A percentile compares a stretch with the other conserved stretches of the same genome.
phyloP scores from a whole-genome alignment of 2,888 invertebrate species.

The Drosophila histrio region DNA sequence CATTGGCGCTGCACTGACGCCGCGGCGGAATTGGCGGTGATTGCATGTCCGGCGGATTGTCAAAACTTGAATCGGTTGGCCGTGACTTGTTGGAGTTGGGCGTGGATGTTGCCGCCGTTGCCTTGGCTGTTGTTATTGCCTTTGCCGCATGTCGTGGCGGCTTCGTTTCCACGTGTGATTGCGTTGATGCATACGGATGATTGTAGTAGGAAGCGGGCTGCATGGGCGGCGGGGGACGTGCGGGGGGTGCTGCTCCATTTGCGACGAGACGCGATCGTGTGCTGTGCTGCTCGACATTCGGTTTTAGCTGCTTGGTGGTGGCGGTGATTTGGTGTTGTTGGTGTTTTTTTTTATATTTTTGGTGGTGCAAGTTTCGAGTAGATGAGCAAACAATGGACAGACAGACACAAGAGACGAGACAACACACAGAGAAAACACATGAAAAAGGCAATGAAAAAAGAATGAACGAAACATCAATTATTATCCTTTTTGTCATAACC shows the following conservation, averaged over 20 bases:
- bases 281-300: conserved; percentile 73
- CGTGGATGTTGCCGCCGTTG: no score
- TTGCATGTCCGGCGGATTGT: conserved; percentile 83
- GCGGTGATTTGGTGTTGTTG: conserved; percentile 50
- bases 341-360: no score
- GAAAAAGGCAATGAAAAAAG: conserved; percentile 59
- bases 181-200: conserved; percentile 71
- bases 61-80: conserved; percentile 79
- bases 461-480: conserved; percentile 54
- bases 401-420: conserved; percentile 27
- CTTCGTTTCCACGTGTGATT: conserved; percentile 52
- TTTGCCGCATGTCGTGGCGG: conserved; percentile 68
- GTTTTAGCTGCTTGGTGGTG: conserved; percentile 80
- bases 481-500: conserved; percentile 1
- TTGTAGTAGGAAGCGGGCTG: conserved; percentile 76
- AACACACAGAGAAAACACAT: conserved; percentile 45
- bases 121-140: no score
- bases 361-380: conserved; percentile 44
- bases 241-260: conserved; percentile 60
- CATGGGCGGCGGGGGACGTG: conserved; percentile 65
- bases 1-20: conserved; percentile 67
- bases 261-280: conserved; percentile 46
- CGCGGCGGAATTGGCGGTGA: conserved; percentile 83
- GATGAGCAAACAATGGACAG: conserved; percentile 42
- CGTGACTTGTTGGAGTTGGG: conserved; percentile 47